These are phyloP conservation scores for Pipra filicauda DNA, from an alignment of 2,113 vertebrate species.

Conservation along the genomic window DNA sequence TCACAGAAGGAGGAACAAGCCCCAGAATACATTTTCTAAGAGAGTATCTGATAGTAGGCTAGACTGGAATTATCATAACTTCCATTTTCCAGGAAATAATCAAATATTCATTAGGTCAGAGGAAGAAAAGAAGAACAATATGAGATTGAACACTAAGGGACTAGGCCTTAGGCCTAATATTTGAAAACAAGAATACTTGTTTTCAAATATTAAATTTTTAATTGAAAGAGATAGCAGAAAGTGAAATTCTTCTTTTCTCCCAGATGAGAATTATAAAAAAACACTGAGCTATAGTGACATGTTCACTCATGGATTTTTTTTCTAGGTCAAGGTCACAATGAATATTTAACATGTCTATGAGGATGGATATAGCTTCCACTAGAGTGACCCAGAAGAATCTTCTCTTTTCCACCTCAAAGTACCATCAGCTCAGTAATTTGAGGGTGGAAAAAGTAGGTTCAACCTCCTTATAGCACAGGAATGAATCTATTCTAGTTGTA, in stretches of 20 bases:
- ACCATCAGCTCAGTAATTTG: not conserved
- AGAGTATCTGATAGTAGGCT: not conserved
- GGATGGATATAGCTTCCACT: not conserved
- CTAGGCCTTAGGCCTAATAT: not conserved
- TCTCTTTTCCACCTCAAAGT: not conserved
- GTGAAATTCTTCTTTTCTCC: not conserved
- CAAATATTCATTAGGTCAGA: not conserved
- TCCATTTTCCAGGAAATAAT: not conserved
- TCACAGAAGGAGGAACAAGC: not conserved
- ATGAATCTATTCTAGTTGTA: not conserved
- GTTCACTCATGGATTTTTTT: not conserved
- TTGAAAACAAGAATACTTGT: not conserved
- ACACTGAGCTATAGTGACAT: not conserved
- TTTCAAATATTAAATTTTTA: slow-evolving; percentile 28
- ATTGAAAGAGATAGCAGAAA: not conserved
- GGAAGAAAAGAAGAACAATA: not conserved
- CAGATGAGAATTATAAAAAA: not conserved
- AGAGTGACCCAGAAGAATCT: not conserved
- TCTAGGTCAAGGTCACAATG: not conserved
- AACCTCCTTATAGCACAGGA: not conserved
- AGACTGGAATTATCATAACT: not conserved
- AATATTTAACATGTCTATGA: not conserved
- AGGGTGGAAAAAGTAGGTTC: not conserved
- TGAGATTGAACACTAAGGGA: not conserved
- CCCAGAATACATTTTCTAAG: not conserved